A percentile compares a stretch with the other conserved stretches of the same genome.
These are phyloP conservation scores for Cheilosia urbana DNA, from an alignment of 2,888 invertebrate species.

Conservation along the genomic window DNA sequence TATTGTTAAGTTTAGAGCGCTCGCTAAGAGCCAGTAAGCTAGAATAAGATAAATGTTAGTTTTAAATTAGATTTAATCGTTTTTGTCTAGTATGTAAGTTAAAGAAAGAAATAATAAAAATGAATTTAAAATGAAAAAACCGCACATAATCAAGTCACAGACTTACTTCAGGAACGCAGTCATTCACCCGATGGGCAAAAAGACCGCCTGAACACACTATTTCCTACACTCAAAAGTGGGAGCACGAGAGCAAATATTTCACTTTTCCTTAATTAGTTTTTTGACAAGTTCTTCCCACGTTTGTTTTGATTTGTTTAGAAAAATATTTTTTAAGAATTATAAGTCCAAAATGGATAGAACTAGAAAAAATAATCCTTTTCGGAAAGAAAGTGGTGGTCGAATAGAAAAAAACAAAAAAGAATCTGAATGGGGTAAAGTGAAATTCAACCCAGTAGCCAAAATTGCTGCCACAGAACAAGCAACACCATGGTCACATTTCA, in stretches of 20 bases:
- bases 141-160: too few relatives aligned
- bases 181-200: too few relatives aligned
- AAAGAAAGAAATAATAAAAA: too few relatives aligned
- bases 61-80: too few relatives aligned
- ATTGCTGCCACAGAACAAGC: conserved; percentile 73
- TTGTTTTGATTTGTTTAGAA: background rate
- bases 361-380: conserved; percentile 56
- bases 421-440: conserved; percentile 78
- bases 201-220: background rate
- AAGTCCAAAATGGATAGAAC: conserved; percentile 23
- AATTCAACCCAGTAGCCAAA: conserved; percentile 77
- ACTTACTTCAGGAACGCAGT: too few relatives aligned
- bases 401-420: conserved; percentile 53
- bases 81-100: too few relatives aligned
- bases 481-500: conserved; percentile 80
- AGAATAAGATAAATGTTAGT: too few relatives aligned
- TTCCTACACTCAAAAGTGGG: background rate
- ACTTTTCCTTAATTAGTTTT: background rate
- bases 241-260: background rate
- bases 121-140: too few relatives aligned
- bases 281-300: background rate
- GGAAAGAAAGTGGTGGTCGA: background rate
- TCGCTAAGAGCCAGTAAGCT: too few relatives aligned
- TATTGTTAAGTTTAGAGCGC: too few relatives aligned
- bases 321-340: background rate